These are phyloP conservation scores for Terebella lapidaria DNA, from an alignment of 2,888 invertebrate species.

Conservation along the genomic window DNA sequence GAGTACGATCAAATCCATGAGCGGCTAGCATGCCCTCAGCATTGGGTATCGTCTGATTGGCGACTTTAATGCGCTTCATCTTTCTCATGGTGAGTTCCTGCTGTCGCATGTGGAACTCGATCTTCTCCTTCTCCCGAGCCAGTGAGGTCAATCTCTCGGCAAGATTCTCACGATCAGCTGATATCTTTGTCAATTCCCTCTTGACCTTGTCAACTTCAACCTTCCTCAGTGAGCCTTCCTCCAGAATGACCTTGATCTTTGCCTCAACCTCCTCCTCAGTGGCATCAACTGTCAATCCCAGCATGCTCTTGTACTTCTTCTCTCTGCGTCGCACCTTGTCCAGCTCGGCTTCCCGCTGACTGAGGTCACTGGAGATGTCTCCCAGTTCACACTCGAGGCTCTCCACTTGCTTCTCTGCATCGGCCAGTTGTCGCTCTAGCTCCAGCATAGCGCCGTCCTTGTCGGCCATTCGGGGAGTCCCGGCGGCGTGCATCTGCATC, in stretches of 20 bases:
- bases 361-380: slow-evolving; percentile 6
- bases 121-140: slow-evolving; percentile 24
- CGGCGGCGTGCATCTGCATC: slow-evolving; percentile 8
- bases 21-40: slow-evolving; percentile 8
- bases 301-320: slow-evolving; percentile 16
- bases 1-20: neutral
- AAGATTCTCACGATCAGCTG: neutral
- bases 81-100: slow-evolving; percentile 25
- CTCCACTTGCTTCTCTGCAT: slow-evolving; percentile 12
- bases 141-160: slow-evolving; percentile 13
- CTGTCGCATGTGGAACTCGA: slow-evolving; percentile 24
- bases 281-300: slow-evolving; percentile 12
- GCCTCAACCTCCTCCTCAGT: slow-evolving; percentile 14
- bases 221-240: slow-evolving; percentile 13
- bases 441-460: neutral
- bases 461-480: slow-evolving; percentile 1
- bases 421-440: slow-evolving; percentile 15
- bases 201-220: slow-evolving; percentile 16
- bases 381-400: slow-evolving; percentile 13
- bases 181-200: slow-evolving; percentile 9
- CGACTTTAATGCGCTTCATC: slow-evolving; percentile 16
- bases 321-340: slow-evolving; percentile 11
- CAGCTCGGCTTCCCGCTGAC: slow-evolving; percentile 9
- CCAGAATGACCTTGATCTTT: slow-evolving; percentile 11
- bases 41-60: slow-evolving; percentile 5